Conservation (phyloP, 2,113 vertebrate species). For the Pangasianodon hypophthalmus region DNA sequence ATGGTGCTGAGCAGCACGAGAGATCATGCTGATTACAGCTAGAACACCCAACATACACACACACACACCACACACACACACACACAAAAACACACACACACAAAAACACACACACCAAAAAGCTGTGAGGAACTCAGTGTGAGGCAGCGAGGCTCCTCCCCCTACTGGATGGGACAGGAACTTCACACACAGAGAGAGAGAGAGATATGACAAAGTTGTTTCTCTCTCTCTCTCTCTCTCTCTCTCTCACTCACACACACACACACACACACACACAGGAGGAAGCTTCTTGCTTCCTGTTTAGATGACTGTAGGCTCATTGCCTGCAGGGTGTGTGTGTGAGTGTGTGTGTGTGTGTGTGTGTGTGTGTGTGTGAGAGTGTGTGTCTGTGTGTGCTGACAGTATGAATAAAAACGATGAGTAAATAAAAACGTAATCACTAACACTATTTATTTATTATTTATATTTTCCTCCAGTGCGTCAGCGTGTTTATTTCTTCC, state of each 20-base stretch:
- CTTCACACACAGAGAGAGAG: background rate
- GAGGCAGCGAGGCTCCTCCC: slow-evolving; percentile 15
- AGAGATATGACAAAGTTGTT: no score
- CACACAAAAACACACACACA: background rate
- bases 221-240: no score
- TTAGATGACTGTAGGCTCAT: background rate
- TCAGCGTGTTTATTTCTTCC: background rate
- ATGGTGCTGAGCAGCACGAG: slow-evolving; percentile 52
- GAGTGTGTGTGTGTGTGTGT: slow-evolving; percentile 39
- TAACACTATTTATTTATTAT: background rate
- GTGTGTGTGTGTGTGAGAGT: slow-evolving; percentile 49
- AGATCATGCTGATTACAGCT: slow-evolving; percentile 52
- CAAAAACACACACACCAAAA: background rate
- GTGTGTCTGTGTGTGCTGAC: slow-evolving; percentile 28
- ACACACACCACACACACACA: background rate
- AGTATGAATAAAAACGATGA: background rate
- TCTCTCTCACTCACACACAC: background rate
- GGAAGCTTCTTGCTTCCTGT: background rate
- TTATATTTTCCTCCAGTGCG: background rate
- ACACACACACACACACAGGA: background rate
- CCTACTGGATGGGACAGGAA: slow-evolving; percentile 26
- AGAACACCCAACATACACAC: slow-evolving; percentile 32
- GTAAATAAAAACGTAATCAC: background rate
- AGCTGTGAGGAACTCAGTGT: background rate
- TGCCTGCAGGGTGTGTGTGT: slow-evolving; percentile 48